Percentiles rank a stretch among this genome's conserved stretches.
phyloP scores from a whole-genome alignment of 2,888 invertebrate genomes.

The Thecophora atra region DNA sequence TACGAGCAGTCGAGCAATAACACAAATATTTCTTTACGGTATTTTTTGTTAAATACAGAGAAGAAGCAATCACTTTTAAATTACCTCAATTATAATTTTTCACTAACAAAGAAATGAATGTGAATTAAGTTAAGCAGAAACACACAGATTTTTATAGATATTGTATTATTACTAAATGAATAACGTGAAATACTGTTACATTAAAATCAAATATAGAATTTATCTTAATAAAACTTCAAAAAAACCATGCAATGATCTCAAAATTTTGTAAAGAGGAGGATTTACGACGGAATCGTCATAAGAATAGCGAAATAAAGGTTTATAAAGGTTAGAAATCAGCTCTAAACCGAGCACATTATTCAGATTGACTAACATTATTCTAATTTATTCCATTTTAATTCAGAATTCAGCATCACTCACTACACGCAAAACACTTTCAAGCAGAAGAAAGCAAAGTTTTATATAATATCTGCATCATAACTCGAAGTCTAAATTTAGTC shows the following conservation, averaged over 20 bases:
- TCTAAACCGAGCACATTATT: too few species aligned
- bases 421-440: too few species aligned
- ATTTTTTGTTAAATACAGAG: neutral
- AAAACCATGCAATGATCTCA: neutral
- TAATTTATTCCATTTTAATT: too few species aligned
- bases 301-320: slow-evolving; percentile 5
- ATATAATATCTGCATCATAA: too few species aligned
- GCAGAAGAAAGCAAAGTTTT: too few species aligned
- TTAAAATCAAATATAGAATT: slow-evolving; percentile 29
- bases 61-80: slow-evolving; percentile 13
- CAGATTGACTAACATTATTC: too few species aligned
- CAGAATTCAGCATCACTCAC: too few species aligned
- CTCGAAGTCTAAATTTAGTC: too few species aligned
- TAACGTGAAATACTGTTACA: slow-evolving; percentile 16
- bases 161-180: slow-evolving; percentile 3
- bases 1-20: neutral
- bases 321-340: neutral
- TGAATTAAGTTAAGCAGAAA: slow-evolving; percentile 20
- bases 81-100: slow-evolving; percentile 47
- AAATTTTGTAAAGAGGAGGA: too few species aligned
- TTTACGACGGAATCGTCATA: slow-evolving; percentile 21
- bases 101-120: slow-evolving; percentile 35
- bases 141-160: neutral
- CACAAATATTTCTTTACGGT: neutral
- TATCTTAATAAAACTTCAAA: slow-evolving; percentile 18